These are phyloP conservation scores for Pinna nobilis DNA, from an alignment of 1,140 invertebrate species.

Conservation along the genomic window DNA sequence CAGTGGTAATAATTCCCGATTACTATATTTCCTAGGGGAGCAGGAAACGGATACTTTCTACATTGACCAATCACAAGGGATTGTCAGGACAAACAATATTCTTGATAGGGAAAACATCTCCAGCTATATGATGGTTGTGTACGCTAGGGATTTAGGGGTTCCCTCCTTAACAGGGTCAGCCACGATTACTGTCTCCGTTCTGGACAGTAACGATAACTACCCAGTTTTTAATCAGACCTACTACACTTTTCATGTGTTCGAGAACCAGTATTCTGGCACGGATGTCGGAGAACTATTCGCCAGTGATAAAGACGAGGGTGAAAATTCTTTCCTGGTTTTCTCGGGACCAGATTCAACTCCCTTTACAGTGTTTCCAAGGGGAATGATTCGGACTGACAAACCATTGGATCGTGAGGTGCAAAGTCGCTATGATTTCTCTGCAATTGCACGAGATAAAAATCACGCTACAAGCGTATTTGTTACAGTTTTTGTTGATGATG, in stretches of 20 bases:
- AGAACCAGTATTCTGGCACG: conserved; percentile 84
- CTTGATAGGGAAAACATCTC: conserved; percentile 76
- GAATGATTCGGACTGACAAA: conserved; percentile 79
- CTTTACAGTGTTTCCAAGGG: conserved; percentile 76
- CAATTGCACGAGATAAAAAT: conserved; percentile 85
- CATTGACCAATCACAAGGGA: conserved; percentile 50
- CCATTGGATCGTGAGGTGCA: conserved; percentile 88
- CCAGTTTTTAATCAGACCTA: conserved; percentile 57
- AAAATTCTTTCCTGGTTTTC: conserved; percentile 89
- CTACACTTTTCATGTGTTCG: conserved; percentile 77
- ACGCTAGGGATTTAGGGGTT: conserved; percentile 77
- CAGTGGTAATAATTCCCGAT: conserved; percentile 89
- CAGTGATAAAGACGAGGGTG: conserved; percentile 90
- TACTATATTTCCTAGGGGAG: conserved; percentile 86
- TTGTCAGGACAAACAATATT: conserved; percentile 59
- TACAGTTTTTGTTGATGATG: conserved; percentile 78
- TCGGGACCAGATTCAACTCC: conserved; percentile 54
- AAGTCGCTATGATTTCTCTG: conserved; percentile 84
- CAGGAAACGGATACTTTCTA: conserved; percentile 77
- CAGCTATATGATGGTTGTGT: conserved; percentile 79
- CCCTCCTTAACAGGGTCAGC: conserved; percentile 75
- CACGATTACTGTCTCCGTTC: conserved; percentile 76
- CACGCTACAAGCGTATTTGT: conserved; percentile 69
- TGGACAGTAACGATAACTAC: conserved; percentile 80
- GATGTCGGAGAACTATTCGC: conserved; percentile 88